Conservation (phyloP, 2,113 vertebrate species). For the Neolamprologus modestus region DNA sequence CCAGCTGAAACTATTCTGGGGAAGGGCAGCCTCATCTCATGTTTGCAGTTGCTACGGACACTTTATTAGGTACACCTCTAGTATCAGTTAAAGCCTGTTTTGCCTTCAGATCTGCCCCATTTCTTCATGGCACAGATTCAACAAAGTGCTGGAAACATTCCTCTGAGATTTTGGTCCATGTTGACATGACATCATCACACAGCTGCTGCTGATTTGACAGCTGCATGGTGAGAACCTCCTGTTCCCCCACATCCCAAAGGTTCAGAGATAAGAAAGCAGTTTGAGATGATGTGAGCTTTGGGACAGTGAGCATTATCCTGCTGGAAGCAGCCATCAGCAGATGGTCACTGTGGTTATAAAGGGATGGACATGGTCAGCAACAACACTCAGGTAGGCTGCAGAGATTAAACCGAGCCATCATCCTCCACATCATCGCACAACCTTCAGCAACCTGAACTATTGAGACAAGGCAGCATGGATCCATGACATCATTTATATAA, state of each 20-base stretch:
- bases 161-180: neutral
- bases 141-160: neutral
- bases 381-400: neutral
- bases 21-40: neutral
- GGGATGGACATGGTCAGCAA: neutral
- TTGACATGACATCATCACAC: neutral
- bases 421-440: accelerated
- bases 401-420: neutral
- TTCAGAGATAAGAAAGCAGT: neutral
- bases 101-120: neutral
- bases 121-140: neutral
- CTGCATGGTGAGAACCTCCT: neutral
- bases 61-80: neutral
- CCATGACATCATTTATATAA: neutral
- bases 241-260: neutral
- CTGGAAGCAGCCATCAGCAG: neutral
- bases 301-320: accelerated
- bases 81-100: accelerated
- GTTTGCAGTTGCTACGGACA: accelerated
- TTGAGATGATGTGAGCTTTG: neutral
- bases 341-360: neutral
- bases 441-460: neutral
- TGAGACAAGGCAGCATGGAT: accelerated
- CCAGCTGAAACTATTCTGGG: accelerated
- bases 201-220: neutral